phyloP scores from a whole-genome alignment of 2,888 invertebrate species.

The Amphipoea oculea region DNA sequence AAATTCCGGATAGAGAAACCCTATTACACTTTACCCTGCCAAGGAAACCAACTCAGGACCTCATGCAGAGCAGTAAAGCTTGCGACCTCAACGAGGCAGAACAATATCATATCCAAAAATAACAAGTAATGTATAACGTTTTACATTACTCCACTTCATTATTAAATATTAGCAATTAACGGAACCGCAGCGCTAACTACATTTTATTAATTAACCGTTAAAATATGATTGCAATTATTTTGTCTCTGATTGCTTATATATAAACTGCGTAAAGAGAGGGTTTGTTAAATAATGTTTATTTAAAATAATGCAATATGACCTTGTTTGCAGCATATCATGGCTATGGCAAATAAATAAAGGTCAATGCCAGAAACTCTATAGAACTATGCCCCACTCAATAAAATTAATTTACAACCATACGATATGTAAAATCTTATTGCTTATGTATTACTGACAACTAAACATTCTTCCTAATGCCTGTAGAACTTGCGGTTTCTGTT shows the following conservation, averaged over 20 bases:
- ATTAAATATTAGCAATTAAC: conserved; percentile 15
- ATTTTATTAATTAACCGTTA: conserved; percentile 41
- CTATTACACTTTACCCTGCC: too few species aligned
- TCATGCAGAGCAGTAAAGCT: not conserved
- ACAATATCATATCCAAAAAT: not conserved
- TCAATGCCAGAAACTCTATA: too few species aligned
- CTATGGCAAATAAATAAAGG: too few species aligned
- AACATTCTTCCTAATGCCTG: too few species aligned
- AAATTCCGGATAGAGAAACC: too few species aligned
- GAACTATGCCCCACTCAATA: too few species aligned
- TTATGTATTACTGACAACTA: too few species aligned
- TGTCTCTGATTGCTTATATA: conserved; percentile 26
- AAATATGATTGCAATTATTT: conserved; percentile 40
- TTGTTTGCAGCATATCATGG: too few species aligned
- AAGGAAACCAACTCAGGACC: not conserved
- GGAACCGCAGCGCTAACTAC: conserved; percentile 16
- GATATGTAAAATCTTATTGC: too few species aligned
- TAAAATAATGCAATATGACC: not conserved
- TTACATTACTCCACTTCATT: conserved; percentile 11
- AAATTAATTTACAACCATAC: too few species aligned
- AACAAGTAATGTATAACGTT: conserved; percentile 5
- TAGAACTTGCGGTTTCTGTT: too few species aligned
- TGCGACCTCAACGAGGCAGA: not conserved
- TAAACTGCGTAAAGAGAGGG: conserved; percentile 23
- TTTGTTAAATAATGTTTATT: conserved; percentile 21